Evolutionary conservation across 2,797 vertebrate species (phyloP).

Genomic region (Propithecus perrieri): DNA sequence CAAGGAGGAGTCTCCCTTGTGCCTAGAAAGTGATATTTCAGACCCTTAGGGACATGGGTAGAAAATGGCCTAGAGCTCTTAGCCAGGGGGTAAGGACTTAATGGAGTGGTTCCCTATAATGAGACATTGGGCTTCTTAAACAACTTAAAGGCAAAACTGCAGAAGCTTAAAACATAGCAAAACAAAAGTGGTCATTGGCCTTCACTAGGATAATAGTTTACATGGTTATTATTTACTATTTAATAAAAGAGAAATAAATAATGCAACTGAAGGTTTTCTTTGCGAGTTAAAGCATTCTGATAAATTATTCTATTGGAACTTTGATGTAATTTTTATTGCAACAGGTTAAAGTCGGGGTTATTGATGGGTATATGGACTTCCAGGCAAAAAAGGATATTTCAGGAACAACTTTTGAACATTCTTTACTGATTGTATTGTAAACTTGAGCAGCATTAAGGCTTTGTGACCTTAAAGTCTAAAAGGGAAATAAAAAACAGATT

Average conservation of each 20-base stretch:
- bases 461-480: neutral
- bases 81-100: neutral
- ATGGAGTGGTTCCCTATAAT: neutral
- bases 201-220: neutral
- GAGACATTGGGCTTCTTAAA: neutral
- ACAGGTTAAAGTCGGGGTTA: neutral
- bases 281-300: neutral
- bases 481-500: neutral
- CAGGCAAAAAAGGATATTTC: neutral
- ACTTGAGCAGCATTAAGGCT: neutral
- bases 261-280: neutral
- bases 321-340: neutral
- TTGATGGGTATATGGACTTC: neutral
- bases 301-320: neutral
- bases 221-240: neutral
- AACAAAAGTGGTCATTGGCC: neutral
- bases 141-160: neutral
- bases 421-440: neutral
- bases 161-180: neutral
- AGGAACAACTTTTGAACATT: neutral
- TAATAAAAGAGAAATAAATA: constrained; percentile 1
- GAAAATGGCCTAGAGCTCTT: neutral
- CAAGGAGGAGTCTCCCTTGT: neutral
- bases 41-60: neutral
- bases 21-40: neutral